Percentiles rank a stretch among this genome's conserved stretches.
Conservation (phyloP, 2,888 invertebrate species). For the Drosophila gaucha region DNA sequence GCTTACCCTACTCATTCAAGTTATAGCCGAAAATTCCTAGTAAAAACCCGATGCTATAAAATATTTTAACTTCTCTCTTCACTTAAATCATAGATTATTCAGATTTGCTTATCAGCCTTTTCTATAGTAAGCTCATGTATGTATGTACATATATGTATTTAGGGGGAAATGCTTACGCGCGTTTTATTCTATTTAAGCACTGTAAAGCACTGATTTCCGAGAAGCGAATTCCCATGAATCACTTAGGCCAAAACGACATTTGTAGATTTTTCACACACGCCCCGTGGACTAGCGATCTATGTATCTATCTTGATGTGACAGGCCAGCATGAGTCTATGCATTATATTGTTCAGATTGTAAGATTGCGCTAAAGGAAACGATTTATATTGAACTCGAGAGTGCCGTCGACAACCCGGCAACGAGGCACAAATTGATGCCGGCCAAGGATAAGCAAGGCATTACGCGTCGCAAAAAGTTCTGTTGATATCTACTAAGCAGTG, state of each 20-base stretch:
- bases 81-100: no score
- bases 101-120: background rate
- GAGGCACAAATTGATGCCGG: background rate
- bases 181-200: slow-evolving; percentile 8
- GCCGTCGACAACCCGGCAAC: slow-evolving; percentile 5
- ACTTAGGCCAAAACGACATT: slow-evolving; percentile 12
- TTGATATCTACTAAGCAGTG: slow-evolving; percentile 5
- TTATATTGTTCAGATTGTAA: no score
- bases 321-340: background rate
- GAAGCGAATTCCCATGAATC: slow-evolving; percentile 23
- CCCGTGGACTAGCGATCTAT: background rate
- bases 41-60: no score
- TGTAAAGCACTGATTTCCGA: slow-evolving; percentile 8
- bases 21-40: background rate
- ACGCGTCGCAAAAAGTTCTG: background rate
- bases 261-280: background rate
- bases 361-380: background rate
- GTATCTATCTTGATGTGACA: background rate
- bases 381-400: background rate
- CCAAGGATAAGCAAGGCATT: slow-evolving; percentile 22
- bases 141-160: background rate
- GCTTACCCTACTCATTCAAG: background rate
- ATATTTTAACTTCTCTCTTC: no score
- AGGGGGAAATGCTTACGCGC: slow-evolving; percentile 1
- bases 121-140: background rate